These are phyloP conservation scores for Papilio glaucus DNA, from an alignment of 1,140 invertebrate genomes.

Conservation along the genomic window DNA sequence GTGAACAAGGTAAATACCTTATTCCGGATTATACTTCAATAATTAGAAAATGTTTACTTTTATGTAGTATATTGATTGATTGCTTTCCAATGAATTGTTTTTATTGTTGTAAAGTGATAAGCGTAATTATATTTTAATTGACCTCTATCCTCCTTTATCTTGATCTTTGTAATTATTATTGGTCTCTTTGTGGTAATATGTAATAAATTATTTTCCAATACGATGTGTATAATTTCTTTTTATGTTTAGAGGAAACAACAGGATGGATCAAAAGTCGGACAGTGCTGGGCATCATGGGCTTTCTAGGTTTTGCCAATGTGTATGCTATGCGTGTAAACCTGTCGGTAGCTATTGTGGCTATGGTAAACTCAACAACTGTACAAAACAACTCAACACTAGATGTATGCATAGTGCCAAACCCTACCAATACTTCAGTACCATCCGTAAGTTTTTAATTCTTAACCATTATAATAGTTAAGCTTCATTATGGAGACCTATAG, in stretches of 20 bases:
- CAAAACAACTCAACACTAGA: slow-evolving; percentile 84
- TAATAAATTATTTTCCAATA: not conserved
- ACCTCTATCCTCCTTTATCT: slow-evolving; percentile 15
- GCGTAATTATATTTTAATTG: slow-evolving; percentile 12
- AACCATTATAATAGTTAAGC: too few relatives aligned
- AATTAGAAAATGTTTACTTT: not conserved
- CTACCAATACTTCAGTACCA: slow-evolving; percentile 84
- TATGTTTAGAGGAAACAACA: slow-evolving; percentile 83
- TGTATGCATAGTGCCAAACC: slow-evolving; percentile 84
- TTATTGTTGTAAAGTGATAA: slow-evolving; percentile 3
- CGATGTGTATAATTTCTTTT: not conserved
- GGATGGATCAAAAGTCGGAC: slow-evolving; percentile 89
- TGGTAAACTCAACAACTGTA: slow-evolving; percentile 91
- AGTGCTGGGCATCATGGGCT: slow-evolving; percentile 90
- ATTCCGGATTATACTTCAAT: slow-evolving; percentile 5
- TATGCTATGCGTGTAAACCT: slow-evolving; percentile 97
- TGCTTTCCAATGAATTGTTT: not conserved
- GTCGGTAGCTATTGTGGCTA: slow-evolving; percentile 96
- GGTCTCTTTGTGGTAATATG: not conserved
- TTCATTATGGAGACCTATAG: too few relatives aligned
- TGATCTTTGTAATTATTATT: not conserved
- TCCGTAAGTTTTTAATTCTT: slow-evolving; percentile 75
- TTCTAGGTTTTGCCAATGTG: slow-evolving; percentile 92
- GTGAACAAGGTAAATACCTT: slow-evolving; percentile 58
- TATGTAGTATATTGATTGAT: not conserved